These are phyloP conservation scores for Condylura cristata DNA, from an alignment of 2,113 vertebrate genomes.

Conservation along the genomic window DNA sequence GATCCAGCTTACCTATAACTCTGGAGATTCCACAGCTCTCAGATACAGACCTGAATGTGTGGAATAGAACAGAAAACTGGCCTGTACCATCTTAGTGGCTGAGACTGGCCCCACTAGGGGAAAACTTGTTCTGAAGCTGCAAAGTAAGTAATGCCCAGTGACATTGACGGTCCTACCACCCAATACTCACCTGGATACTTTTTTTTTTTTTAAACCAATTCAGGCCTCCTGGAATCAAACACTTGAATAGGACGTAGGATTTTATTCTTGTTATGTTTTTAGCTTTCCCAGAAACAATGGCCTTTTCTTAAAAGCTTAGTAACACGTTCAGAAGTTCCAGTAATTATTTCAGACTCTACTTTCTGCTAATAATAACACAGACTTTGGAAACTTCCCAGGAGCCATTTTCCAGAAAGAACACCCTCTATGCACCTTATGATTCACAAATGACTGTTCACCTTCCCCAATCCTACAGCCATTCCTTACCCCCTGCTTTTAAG, in stretches of 20 bases:
- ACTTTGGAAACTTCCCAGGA: conserved; percentile 64
- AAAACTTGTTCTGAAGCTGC: not conserved
- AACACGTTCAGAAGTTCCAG: conserved; percentile 66
- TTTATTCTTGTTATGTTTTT: conserved; percentile 49
- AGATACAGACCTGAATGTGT: not conserved
- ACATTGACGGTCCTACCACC: too few species aligned
- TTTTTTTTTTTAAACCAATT: not conserved
- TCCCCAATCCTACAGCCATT: not conserved
- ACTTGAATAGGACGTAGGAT: not conserved
- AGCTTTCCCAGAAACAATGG: conserved; percentile 67
- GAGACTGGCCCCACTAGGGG: not conserved
- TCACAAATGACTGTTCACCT: conserved; percentile 5
- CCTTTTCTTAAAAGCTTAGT: conserved; percentile 53
- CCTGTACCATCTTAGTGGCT: not conserved
- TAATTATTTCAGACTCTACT: conserved; percentile 60
- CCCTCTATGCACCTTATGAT: not conserved
- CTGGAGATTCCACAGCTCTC: not conserved
- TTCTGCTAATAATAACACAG: conserved; percentile 34
- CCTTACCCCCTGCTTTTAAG: not conserved
- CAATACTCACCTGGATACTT: not conserved
- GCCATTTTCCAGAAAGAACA: conserved; percentile 11
- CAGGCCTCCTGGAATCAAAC: not conserved
- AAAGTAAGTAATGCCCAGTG: not conserved
- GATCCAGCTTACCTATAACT: not conserved
- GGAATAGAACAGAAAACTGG: not conserved